Base-by-base conservation (phyloP, 2,113 vertebrate species). In the Naja naja region DNA sequence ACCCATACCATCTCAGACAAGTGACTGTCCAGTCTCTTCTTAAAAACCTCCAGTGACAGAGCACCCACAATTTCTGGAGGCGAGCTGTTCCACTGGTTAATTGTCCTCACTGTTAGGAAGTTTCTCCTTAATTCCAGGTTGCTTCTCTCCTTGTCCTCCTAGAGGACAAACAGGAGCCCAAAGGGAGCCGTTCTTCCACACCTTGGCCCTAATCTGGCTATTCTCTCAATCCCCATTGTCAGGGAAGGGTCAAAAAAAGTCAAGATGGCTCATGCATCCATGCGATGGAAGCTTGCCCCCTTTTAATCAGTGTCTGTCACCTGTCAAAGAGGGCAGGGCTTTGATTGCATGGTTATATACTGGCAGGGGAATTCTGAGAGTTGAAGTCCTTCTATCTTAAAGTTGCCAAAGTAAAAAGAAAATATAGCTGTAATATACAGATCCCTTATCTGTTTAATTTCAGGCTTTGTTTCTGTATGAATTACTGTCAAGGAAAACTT, bases 401-500 rank as follows among this genome's bases (percentile, higher is more conserved):
- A 81, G n/a, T 9, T 81, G 34, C n/a, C 69, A 81, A 81, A 20
- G 16, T 81, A 7, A 16, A n/a, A 39, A 18, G 20, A 20, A 20
- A 20, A 39, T 20, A 81, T 20, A 1, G 16, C 69, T 8, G 18
- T 81, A 81, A 34, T 3, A 18, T 20, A 22, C 16, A 39, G 18
- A 39, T 81, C 69, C 16, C 16, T 74, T 74, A 34, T 74, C 16
- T 81, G 64, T 92, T 98, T 94, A 12, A 45, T 95, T 97, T 53
- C 95, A 98, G 98, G 98, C 98, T 94, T 96, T 98, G 89, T 98
- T 97, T 95, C 97, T 98, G 39, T 98, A 97, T 74, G 97, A 98
- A 20, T 93, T 97, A 39, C 93, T 98, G 91, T 97, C 97, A 34
- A 94, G 96, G 95, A 94, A 93, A 20, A 85, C 87, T 53, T 27